Evolutionary conservation across 2,113 vertebrate genomes (phyloP).

Genomic region (Campylomormyrus tamandua): DNA sequence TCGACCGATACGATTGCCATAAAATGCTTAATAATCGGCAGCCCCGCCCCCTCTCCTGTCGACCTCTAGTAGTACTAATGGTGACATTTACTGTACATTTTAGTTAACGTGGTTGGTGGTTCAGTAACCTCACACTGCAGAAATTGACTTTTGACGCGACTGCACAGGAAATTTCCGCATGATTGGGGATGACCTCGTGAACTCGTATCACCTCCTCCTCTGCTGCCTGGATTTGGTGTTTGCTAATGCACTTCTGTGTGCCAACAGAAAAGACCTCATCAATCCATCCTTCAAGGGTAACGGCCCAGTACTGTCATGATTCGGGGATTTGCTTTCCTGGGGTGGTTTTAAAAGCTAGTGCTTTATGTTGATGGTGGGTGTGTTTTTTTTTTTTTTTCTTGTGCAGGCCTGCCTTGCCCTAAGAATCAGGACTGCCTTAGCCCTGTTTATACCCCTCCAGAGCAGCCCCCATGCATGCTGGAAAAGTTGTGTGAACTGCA

Average conservation of each 20-base stretch:
- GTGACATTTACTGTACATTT: not conserved
- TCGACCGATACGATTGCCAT: not conserved
- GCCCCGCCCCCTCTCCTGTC: not conserved
- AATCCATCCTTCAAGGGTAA: conserved; percentile 85
- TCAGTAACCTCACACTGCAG: not conserved
- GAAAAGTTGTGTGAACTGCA: conserved; percentile 81
- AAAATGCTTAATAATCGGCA: not conserved
- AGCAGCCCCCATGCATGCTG: conserved; percentile 75
- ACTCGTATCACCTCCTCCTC: conserved; percentile 96
- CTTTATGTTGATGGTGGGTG: not conserved
- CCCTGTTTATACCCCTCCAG: conserved; percentile 44
- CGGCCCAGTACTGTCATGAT: not conserved
- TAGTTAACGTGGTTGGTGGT: not conserved
- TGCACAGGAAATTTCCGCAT: conserved; percentile 87
- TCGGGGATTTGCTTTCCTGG: not conserved
- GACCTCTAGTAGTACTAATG: not conserved
- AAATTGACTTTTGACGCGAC: not conserved
- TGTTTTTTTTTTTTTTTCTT: not conserved
- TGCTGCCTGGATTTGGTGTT: conserved; percentile 96
- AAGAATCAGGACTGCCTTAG: conserved; percentile 39
- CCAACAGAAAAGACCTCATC: conserved; percentile 81
- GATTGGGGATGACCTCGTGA: conserved; percentile 97
- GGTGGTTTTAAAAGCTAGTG: not conserved
- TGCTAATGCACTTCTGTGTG: conserved; percentile 78
- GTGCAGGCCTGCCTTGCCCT: conserved; percentile 61